Conservation (phyloP, 35 echinoderm and acorn worm genomes). For the Ophiothrix spiculata region DNA sequence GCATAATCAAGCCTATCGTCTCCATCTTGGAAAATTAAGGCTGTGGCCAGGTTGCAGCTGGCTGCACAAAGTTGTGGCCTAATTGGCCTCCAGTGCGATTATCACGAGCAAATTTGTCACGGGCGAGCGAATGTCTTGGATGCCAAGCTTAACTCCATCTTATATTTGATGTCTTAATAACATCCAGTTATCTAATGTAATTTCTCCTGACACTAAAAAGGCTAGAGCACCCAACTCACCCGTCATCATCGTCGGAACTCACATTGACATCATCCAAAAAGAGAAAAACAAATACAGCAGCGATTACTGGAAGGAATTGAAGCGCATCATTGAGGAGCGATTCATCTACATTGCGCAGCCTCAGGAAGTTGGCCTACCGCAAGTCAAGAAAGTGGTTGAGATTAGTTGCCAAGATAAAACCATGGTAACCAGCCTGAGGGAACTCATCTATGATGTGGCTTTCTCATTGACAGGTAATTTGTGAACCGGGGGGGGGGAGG, state of each 20-base stretch:
- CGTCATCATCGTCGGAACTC: constrained; percentile 88
- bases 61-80: too few species aligned
- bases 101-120: too few species aligned
- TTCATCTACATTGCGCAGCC: constrained; percentile 87
- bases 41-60: too few species aligned
- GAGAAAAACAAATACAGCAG: constrained; percentile 59
- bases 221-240: constrained; percentile 94
- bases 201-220: too few species aligned
- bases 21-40: too few species aligned
- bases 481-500: too few species aligned
- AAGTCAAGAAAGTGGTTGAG: constrained; percentile 66
- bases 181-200: too few species aligned
- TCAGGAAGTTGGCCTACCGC: constrained; percentile 74
- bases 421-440: constrained; percentile 64
- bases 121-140: too few species aligned
- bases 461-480: constrained; percentile 84
- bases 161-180: too few species aligned
- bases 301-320: constrained; percentile 85
- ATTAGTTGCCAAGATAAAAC: constrained; percentile 56
- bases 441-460: constrained; percentile 85
- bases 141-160: too few species aligned
- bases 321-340: constrained; percentile 67
- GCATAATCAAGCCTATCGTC: too few species aligned
- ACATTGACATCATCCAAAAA: constrained; percentile 65
- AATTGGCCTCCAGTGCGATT: too few species aligned